Evolutionary conservation across 2,113 vertebrate species (phyloP), one percentile per base, ranked within the genome.

Genomic region (Cichladusa arquata): DNA sequence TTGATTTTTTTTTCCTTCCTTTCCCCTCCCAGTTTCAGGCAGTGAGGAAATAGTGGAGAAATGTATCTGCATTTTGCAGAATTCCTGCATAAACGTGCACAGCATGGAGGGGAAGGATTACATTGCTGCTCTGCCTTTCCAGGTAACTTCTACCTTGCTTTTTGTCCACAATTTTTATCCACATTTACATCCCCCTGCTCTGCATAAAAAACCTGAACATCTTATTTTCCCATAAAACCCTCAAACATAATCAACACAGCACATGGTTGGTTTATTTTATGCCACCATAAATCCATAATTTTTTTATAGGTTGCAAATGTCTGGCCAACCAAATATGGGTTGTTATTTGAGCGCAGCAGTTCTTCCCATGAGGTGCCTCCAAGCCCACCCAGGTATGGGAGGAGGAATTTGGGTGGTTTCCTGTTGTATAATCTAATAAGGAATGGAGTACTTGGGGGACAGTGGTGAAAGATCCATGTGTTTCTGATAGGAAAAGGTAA

Each of bases 61-160:
- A 85, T 98, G 98, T 14, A 99, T 99, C 85, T 99, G 99, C 95
- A 99, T 99, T 53, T 97, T 99, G 85, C 99, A 99, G 95, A 99
- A 98, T 91, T 98, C 98, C 14, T 99, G 99, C 92, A 97, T 99
- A 83, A 99, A 99, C 20, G 98, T 99, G 85, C 99, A 99, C 97
- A 99, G 98, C 73, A 93, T 98, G 88, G 99, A 98, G 19, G 99
- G 99, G 38, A 99, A 99, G 92, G 99, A 99, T 97, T 99, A 99
- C 94, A 98, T 99, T 56, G 98, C 99, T 86, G 98, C 99, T 29
- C 97, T 99, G 51, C 99, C 99, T 58, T 99, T 99, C 88, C 99
- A 99, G 98, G 99, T 99, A 93, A 97, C 96, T 51, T 40, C 34
- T 85, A 14, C 33, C 18, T 14, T 29, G 22, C 20, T 48, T 44